These are phyloP conservation scores for Drosophila bocqueti DNA, from an alignment of 1,140 invertebrate genomes.

Conservation along the genomic window DNA sequence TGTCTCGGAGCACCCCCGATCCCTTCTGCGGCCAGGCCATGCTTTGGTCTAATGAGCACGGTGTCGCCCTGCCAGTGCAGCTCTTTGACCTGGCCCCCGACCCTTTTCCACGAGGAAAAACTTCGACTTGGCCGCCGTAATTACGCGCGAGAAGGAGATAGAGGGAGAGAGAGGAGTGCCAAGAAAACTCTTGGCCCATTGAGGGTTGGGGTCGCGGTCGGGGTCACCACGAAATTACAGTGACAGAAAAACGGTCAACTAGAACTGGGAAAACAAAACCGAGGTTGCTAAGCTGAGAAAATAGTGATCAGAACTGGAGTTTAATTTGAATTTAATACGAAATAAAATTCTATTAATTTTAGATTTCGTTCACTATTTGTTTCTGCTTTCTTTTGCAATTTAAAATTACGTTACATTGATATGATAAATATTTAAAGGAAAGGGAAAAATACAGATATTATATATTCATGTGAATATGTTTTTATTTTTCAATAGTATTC, in stretches of 20 bases:
- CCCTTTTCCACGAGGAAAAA: slow-evolving; percentile 61
- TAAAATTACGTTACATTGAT: background rate
- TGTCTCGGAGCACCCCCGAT: slow-evolving; percentile 32
- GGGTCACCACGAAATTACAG: slow-evolving; percentile 49
- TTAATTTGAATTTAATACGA: background rate
- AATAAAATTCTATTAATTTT: background rate
- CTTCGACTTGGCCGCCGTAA: slow-evolving; percentile 72
- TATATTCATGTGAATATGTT: too few relatives aligned
- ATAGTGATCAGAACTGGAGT: background rate
- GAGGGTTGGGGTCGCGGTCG: slow-evolving; percentile 55
- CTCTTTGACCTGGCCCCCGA: slow-evolving; percentile 37
- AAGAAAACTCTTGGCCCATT: slow-evolving; percentile 67
- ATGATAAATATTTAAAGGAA: too few relatives aligned
- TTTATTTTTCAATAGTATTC: too few relatives aligned
- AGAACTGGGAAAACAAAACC: background rate
- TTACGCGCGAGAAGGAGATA: slow-evolving; percentile 53
- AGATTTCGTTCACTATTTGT: too few relatives aligned
- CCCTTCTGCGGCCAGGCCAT: slow-evolving; percentile 48
- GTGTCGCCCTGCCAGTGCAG: slow-evolving; percentile 14
- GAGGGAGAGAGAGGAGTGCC: background rate
- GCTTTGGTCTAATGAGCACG: slow-evolving; percentile 81
- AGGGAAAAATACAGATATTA: too few relatives aligned
- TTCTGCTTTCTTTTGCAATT: background rate
- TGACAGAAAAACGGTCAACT: background rate
- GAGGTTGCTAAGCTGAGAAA: background rate